phyloP scores from a whole-genome alignment of 2,797 vertebrate genomes.

The Lutjanus campechanus region DNA sequence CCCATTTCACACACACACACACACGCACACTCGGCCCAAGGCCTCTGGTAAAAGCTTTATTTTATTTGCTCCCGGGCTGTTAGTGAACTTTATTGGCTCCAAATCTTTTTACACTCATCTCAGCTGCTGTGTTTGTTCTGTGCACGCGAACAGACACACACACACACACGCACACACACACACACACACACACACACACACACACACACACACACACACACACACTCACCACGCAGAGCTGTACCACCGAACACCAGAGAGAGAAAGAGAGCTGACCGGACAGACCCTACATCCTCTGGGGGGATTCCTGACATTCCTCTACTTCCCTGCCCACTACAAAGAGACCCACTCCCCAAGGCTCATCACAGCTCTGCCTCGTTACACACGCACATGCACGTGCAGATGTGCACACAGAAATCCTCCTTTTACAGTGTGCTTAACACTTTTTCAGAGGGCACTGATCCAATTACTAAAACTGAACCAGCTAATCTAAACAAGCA shows the following conservation, averaged over 20 bases:
- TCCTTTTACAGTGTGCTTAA: constrained; percentile 31
- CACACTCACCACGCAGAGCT: background rate
- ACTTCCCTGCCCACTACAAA: constrained; percentile 81
- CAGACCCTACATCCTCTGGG: constrained; percentile 73
- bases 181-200: constrained; percentile 8
- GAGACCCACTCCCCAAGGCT: constrained; percentile 60
- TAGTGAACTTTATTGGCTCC: constrained; percentile 55
- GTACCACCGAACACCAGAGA: background rate
- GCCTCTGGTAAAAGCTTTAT: constrained; percentile 59
- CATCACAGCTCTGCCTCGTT: constrained; percentile 55
- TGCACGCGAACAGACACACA: constrained; percentile 13
- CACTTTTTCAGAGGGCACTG: constrained; percentile 26
- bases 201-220: background rate
- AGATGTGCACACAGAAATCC: constrained; percentile 34
- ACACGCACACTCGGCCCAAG: constrained; percentile 23
- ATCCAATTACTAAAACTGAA: constrained; percentile 38
- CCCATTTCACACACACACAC: constrained; percentile 28
- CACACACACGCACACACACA: constrained; percentile 1
- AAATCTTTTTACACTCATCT: constrained; percentile 59
- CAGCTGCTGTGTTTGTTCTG: constrained; percentile 46
- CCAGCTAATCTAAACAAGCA: constrained; percentile 56
- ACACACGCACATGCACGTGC: constrained; percentile 34
- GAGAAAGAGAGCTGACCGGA: constrained; percentile 59
- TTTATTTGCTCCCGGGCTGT: constrained; percentile 65
- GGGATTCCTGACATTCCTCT: constrained; percentile 83